Evolutionary conservation across 1,140 invertebrate species (phyloP).

Genomic region (Rhagoletis pomonella): DNA sequence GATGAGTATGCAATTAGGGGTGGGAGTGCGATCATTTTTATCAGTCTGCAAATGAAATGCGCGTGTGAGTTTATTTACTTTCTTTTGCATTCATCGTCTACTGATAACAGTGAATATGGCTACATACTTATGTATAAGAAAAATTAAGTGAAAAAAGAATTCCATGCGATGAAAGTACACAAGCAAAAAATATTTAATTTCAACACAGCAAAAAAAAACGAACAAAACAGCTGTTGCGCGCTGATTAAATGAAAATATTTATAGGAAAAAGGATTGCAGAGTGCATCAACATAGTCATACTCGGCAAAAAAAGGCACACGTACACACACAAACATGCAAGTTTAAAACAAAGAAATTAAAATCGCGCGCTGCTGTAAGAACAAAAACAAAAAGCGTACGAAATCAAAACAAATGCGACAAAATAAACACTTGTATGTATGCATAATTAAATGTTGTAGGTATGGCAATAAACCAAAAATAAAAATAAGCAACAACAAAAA

Average conservation of each 20-base stretch:
- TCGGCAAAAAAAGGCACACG: background rate
- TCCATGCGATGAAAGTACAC: background rate
- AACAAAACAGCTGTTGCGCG: background rate
- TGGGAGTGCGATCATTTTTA: background rate
- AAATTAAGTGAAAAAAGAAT: background rate
- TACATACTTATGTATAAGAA: background rate
- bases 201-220: background rate
- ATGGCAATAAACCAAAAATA: background rate
- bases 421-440: constrained; percentile 45
- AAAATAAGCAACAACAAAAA: background rate
- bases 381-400: background rate
- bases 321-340: background rate
- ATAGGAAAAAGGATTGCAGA: background rate
- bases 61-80: background rate
- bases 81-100: background rate
- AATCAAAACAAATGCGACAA: constrained; percentile 47
- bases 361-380: background rate
- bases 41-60: background rate
- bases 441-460: constrained; percentile 46
- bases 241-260: constrained; percentile 43
- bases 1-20: background rate
- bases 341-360: background rate
- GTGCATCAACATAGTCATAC: background rate
- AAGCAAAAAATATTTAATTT: constrained; percentile 6
- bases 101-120: background rate